Base-by-base conservation (phyloP, 2,113 vertebrate genomes). In the Channa maculata region DNA sequence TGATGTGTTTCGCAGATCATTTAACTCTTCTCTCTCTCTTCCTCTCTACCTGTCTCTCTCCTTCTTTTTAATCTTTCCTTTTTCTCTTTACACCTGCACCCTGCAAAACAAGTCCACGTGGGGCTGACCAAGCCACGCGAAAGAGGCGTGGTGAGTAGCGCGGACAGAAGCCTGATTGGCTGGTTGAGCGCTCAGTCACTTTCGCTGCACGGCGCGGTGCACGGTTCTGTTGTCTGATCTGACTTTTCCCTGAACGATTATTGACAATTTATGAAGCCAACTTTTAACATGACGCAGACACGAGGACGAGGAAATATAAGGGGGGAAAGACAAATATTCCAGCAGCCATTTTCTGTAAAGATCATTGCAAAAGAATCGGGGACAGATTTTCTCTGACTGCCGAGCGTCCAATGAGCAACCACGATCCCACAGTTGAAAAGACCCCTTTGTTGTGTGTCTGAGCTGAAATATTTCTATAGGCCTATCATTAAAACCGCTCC, bases 131-230 rank as follows among this genome's bases (percentile, higher is more conserved):
- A 92, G 93, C 80, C 4, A 10, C 6, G 4, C 2, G 1, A n/a
- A 15, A 0, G 79, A 76, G 89, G 88, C 77, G 89, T 67, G 88
- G 74, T 4, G 1, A 71, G 0, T 51, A 6, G 64, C 3, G 68
- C 87, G 85, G 88, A 91, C 85, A 83, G 84, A 61, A 10, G 2
- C 33, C 39, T 77, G 90, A 92, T 93, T 93, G 93, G 92, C 63
- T 77, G 5, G 2, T 1, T 0, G 12, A 37, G 7, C 34, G 4
- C 37, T 75, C 79, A 72, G 5, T 84, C 65, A 43, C 0, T 34
- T 55, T 51, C 37, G 60, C 48, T 59, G 69, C 68, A n/a, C 78
- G 48, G 57, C 70, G 49, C 41, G 12, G 41, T 33, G 14, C 41
- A 41, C 2, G 33, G 9, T 53, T 5, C 51, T 48, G 58, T 15